Evolutionary conservation across 2,113 vertebrate species (phyloP).

Genomic region (Eubucco bourcierii): DNA sequence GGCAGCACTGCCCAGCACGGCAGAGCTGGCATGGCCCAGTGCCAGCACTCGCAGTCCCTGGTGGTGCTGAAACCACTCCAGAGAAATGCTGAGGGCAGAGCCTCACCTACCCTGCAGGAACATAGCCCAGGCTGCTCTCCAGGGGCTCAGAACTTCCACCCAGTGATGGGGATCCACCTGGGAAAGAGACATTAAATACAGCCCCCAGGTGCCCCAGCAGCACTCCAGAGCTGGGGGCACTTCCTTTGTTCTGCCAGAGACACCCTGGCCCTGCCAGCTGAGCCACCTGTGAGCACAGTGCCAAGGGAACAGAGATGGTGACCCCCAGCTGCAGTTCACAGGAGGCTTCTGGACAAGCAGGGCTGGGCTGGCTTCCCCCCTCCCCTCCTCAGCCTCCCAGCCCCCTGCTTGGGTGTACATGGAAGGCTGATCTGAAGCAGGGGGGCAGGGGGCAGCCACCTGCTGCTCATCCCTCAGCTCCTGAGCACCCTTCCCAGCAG

Average conservation of each 20-base stretch:
- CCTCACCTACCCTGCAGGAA: conserved; percentile 71
- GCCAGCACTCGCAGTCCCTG: too few relatives aligned
- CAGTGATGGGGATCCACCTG: conserved; percentile 56
- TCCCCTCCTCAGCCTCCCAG: not conserved
- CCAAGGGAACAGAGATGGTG: too few relatives aligned
- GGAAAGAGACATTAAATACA: not conserved
- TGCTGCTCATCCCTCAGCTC: not conserved
- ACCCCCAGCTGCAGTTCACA: too few relatives aligned
- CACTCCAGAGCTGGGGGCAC: fast-evolving
- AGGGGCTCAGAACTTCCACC: not conserved
- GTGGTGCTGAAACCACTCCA: not conserved
- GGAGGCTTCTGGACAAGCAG: too few relatives aligned
- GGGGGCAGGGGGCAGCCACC: too few relatives aligned
- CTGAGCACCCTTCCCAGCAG: not conserved
- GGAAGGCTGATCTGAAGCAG: not conserved
- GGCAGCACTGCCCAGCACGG: not conserved
- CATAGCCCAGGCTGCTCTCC: conserved; percentile 70
- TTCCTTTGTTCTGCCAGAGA: fast-evolving
- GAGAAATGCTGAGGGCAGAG: not conserved
- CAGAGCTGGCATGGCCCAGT: fast-evolving
- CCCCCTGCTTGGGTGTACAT: fast-evolving
- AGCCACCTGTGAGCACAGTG: not conserved
- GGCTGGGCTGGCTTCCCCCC: too few relatives aligned
- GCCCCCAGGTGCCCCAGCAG: too few relatives aligned
- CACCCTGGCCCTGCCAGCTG: not conserved